Conservation (phyloP, 2,888 invertebrate species). For the Agriopis marginaria region DNA sequence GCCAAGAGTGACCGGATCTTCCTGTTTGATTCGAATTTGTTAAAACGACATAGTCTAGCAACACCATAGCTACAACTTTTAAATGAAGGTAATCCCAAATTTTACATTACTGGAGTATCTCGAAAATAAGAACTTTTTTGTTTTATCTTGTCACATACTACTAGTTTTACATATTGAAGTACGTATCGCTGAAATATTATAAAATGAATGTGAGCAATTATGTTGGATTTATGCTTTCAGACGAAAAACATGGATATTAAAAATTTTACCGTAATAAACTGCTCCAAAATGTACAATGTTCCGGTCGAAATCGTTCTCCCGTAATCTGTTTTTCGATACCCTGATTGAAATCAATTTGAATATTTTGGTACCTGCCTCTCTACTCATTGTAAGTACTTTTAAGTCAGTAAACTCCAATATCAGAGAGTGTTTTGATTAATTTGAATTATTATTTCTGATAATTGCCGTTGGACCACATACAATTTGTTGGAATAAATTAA, state of each 20-base stretch:
- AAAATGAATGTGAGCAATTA: neutral
- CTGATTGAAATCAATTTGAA: slow-evolving; percentile 45
- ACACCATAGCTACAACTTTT: too few relatives aligned
- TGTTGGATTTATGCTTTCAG: neutral
- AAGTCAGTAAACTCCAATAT: slow-evolving; percentile 21
- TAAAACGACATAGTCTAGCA: too few relatives aligned
- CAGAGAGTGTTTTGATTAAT: slow-evolving; percentile 7
- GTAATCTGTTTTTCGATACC: slow-evolving; percentile 38
- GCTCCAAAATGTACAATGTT: slow-evolving; percentile 20
- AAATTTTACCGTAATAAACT: neutral
- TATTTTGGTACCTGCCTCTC: slow-evolving; percentile 23
- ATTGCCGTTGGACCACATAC: neutral
- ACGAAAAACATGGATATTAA: slow-evolving; percentile 1
- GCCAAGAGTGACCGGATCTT: too few relatives aligned
- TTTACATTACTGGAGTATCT: too few relatives aligned
- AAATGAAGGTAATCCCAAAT: too few relatives aligned
- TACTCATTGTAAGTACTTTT: slow-evolving; percentile 28
- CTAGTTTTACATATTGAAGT: too few relatives aligned
- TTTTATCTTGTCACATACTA: too few relatives aligned
- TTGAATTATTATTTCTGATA: neutral
- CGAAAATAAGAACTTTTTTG: too few relatives aligned
- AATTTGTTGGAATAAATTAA: too few relatives aligned
- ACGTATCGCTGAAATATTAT: neutral
- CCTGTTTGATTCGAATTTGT: too few relatives aligned
- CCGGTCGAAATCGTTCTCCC: slow-evolving; percentile 32